Conservation (phyloP, 1,140 invertebrate species). For the Magallana angulata region DNA sequence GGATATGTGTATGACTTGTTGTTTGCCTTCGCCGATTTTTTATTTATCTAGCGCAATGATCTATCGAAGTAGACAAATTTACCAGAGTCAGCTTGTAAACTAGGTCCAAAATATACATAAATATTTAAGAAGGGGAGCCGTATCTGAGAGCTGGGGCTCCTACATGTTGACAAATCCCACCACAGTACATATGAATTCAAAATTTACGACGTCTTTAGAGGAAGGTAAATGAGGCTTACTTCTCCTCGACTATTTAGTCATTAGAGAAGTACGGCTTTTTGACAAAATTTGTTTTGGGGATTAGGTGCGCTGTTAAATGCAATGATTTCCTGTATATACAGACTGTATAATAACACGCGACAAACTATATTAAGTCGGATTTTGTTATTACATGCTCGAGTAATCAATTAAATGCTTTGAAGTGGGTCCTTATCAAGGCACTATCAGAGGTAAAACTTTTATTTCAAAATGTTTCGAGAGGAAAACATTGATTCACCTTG, state of each 20-base stretch:
- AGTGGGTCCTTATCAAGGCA: too few relatives aligned
- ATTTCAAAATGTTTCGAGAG: too few relatives aligned
- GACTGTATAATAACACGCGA: neutral
- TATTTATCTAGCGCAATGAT: conserved; percentile 19
- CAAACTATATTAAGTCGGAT: neutral
- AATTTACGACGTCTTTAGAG: neutral
- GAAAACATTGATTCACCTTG: too few relatives aligned
- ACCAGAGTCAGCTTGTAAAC: conserved; percentile 23
- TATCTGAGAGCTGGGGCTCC: neutral
- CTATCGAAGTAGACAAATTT: conserved; percentile 17
- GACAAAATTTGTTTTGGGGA: neutral
- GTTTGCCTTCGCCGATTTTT: conserved; percentile 7
- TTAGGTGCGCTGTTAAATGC: neutral
- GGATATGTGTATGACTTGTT: neutral
- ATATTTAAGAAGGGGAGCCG: neutral
- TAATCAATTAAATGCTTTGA: too few relatives aligned
- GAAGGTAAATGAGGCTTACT: neutral
- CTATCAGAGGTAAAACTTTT: too few relatives aligned
- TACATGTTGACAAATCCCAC: conserved; percentile 11
- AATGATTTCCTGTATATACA: neutral
- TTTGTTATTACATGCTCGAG: too few relatives aligned
- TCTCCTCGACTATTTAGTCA: neutral
- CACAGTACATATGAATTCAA: neutral
- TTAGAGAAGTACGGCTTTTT: neutral
- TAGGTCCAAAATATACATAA: conserved; percentile 23